phyloP scores from a whole-genome alignment of 2,113 vertebrate genomes.

The Apistogramma diplotaenia region DNA sequence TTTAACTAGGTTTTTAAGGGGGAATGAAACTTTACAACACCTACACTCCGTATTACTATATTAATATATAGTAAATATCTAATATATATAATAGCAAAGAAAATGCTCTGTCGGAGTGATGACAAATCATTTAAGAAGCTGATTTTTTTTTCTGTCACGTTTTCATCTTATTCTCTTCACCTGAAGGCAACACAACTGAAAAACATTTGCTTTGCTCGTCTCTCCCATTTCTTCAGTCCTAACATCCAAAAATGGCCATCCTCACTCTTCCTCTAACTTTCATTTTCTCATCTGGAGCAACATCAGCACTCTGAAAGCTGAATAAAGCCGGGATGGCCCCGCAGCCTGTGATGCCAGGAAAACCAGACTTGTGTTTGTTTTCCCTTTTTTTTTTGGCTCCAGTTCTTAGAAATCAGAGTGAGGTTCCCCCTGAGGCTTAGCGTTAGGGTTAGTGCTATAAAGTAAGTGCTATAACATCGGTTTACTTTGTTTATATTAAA shows the following conservation, averaged over 20 bases:
- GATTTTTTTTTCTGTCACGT: neutral
- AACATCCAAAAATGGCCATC: neutral
- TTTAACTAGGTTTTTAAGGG: neutral
- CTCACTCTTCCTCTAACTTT: slow-evolving; percentile 1
- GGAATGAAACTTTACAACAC: neutral
- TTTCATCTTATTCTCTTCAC: neutral
- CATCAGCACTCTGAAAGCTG: slow-evolving; percentile 39
- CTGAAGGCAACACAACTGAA: neutral
- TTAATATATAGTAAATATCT: neutral
- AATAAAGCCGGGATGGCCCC: slow-evolving; percentile 48
- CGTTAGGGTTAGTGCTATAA: too few relatives aligned
- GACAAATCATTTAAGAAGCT: neutral
- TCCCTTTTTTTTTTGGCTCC: neutral
- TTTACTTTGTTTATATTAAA: neutral
- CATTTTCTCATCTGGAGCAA: slow-evolving; percentile 38
- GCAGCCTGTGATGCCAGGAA: slow-evolving; percentile 33
- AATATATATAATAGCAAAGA: too few relatives aligned
- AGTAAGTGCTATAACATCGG: neutral
- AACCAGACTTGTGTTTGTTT: neutral
- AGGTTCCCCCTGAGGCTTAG: neutral
- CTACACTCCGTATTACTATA: neutral
- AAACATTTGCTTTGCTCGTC: neutral
- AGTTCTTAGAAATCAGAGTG: slow-evolving; percentile 22
- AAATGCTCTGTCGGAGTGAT: too few relatives aligned
- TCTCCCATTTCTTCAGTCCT: neutral